Base-by-base conservation (phyloP, 2,888 invertebrate genomes). In the Sphecodes monilicornis region DNA sequence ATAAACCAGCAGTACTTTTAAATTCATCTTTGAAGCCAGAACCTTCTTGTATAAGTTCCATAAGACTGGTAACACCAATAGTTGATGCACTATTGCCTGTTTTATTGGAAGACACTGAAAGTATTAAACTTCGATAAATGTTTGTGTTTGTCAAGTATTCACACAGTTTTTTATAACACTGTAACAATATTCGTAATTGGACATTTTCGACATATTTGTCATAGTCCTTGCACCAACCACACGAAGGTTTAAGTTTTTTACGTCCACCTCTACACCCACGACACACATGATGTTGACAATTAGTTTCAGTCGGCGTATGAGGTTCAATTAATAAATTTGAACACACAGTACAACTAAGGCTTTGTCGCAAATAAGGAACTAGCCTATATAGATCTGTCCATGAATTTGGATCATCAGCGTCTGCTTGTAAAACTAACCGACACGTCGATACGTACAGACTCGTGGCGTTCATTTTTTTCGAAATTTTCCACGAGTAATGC, bases 211-310 rank as follows among this genome's bases (percentile, higher is more conserved):
- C 96, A 94, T 98, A 98, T 86, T 97, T 96, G 60, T 96, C 96
- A 92, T 97, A 98, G 92, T 98, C 97, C 94, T 97, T 97, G 94
- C 98, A 98, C 96, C 97, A 97, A 90, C 96, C 96, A 94, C 98
- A 98, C 0, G 97, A 96, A 0, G 98, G 98, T 93, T 97, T 97
- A 73, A 98, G 95, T 93, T 97, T 97, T 95, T 98, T 98, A 90
- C 97, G 96, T 5, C 98, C 98, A 71, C 98, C 98, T 93, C 97
- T 96, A 94, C 98, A 98, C 76, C 96, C 96, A 90, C 97, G 97
- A 95, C 98, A 98, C 60, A 98, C 97, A 95, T 98, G 97, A 95
- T 99, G 98, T 94, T 97, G 97, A 95, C 98, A 98, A 87, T 96
- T 97, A 5, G 97, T 96, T 91, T 96, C 97, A 32, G 96, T 96